These are phyloP conservation scores for Notamacropus eugenii DNA, from an alignment of 2,797 vertebrate species.

Conservation along the genomic window DNA sequence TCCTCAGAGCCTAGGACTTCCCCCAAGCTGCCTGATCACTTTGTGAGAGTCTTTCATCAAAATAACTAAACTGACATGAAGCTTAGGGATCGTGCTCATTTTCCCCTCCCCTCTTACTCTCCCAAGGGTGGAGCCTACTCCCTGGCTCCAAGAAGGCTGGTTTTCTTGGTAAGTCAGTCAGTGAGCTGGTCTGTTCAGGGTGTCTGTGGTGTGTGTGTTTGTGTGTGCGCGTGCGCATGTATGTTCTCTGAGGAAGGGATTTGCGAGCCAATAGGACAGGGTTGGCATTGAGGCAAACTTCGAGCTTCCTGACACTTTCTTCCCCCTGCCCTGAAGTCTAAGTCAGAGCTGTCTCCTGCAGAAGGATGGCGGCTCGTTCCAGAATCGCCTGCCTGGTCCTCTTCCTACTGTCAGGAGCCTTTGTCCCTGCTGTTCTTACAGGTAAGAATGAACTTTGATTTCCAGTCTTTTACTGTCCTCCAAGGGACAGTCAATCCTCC, in stretches of 20 bases:
- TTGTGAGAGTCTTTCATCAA: neutral
- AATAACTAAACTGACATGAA: neutral
- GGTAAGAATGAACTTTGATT: constrained; percentile 77
- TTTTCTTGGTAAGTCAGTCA: constrained; percentile 54
- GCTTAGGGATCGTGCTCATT: neutral
- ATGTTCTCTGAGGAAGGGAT: constrained; percentile 64
- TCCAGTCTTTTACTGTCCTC: neutral
- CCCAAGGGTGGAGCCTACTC: constrained; percentile 81
- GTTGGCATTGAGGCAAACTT: constrained; percentile 79
- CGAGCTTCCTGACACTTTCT: constrained; percentile 57
- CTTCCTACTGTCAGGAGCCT: constrained; percentile 66
- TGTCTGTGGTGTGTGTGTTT: constrained; percentile 19
- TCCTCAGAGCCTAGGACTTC: neutral
- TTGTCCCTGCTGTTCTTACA: constrained; percentile 83
- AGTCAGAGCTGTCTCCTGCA: constrained; percentile 25
- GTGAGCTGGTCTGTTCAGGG: constrained; percentile 50
- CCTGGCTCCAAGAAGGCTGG: constrained; percentile 70
- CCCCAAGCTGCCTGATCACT: neutral
- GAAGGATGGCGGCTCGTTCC: neutral
- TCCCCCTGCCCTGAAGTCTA: constrained; percentile 50
- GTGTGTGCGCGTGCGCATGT: neutral
- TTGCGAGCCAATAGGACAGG: constrained; percentile 76
- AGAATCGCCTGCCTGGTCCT: constrained; percentile 82
- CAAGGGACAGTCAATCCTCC: accelerated
- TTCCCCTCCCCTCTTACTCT: constrained; percentile 34